phyloP scores from a whole-genome alignment of 1,140 invertebrate species.

The Charaxes varanes region DNA sequence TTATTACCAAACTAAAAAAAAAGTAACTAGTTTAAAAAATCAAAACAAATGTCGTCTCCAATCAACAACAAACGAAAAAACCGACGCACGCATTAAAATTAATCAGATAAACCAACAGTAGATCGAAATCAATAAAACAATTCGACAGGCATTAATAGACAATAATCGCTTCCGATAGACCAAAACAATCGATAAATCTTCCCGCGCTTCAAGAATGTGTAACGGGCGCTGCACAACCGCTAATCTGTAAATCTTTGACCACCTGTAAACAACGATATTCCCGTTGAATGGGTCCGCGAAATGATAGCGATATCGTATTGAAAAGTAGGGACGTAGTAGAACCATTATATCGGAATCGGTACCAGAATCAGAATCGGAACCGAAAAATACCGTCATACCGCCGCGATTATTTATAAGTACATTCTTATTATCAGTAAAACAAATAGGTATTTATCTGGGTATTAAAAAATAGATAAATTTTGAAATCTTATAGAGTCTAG shows the following conservation, averaged over 20 bases:
- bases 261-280: constrained; percentile 31
- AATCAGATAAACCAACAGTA: constrained; percentile 1
- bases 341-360: too few relatives aligned
- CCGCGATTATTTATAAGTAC: too few relatives aligned
- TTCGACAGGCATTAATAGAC: too few relatives aligned
- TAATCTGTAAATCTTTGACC: constrained; percentile 36
- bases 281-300: constrained; percentile 43
- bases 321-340: too few relatives aligned
- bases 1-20: too few relatives aligned
- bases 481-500: too few relatives aligned
- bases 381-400: too few relatives aligned
- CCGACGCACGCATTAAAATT: too few relatives aligned
- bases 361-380: too few relatives aligned
- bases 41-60: constrained; percentile 2
- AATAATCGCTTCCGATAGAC: constrained; percentile 7
- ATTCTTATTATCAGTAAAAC: too few relatives aligned
- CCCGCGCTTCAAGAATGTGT: constrained; percentile 7
- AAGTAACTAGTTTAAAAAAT: background rate
- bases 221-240: constrained; percentile 15
- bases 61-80: constrained; percentile 5
- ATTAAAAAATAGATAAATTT: too few relatives aligned
- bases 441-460: too few relatives aligned
- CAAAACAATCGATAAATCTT: constrained; percentile 14
- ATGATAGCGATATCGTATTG: constrained; percentile 57
- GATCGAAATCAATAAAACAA: constrained; percentile 8